phyloP scores from a whole-genome alignment of 2,797 vertebrate species.

The Gorsachius magnificus region DNA sequence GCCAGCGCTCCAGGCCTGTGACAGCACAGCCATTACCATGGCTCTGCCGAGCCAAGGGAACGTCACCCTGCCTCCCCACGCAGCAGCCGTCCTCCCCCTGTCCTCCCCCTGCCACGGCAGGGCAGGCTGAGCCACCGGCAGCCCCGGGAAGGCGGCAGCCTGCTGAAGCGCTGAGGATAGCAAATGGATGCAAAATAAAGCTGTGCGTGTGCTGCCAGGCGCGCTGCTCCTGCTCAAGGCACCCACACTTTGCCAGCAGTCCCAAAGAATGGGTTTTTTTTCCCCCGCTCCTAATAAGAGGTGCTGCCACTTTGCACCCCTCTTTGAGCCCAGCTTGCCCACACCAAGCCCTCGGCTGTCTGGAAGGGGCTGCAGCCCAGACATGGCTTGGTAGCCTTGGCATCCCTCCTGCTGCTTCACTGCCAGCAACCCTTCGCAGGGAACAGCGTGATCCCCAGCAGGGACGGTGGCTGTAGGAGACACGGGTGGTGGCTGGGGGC shows the following conservation, averaged over 20 bases:
- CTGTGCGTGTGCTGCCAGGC: not conserved
- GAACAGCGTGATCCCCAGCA: rapidly evolving
- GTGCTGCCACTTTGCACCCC: not conserved
- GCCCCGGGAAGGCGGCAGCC: not conserved
- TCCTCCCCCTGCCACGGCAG: not conserved
- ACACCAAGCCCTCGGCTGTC: rapidly evolving
- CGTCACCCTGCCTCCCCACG: not conserved
- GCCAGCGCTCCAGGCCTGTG: not conserved
- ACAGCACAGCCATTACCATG: not conserved
- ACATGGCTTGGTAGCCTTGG: not conserved
- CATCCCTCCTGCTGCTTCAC: not conserved
- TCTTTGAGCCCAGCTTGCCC: not conserved
- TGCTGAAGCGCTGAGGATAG: not conserved
- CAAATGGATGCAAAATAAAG: constrained; percentile 1
- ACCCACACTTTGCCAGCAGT: not conserved
- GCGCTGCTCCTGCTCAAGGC: not conserved
- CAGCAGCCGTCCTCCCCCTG: not conserved
- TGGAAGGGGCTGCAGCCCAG: not conserved
- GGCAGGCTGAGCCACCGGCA: not conserved
- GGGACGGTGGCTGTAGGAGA: not conserved
- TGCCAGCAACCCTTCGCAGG: not conserved
- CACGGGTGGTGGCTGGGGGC: rapidly evolving
- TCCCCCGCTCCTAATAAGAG: not conserved
- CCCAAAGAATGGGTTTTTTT: not conserved
- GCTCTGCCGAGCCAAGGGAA: not conserved